phyloP scores from a whole-genome alignment of 2,113 vertebrate genomes.

The Phasianus colchicus region DNA sequence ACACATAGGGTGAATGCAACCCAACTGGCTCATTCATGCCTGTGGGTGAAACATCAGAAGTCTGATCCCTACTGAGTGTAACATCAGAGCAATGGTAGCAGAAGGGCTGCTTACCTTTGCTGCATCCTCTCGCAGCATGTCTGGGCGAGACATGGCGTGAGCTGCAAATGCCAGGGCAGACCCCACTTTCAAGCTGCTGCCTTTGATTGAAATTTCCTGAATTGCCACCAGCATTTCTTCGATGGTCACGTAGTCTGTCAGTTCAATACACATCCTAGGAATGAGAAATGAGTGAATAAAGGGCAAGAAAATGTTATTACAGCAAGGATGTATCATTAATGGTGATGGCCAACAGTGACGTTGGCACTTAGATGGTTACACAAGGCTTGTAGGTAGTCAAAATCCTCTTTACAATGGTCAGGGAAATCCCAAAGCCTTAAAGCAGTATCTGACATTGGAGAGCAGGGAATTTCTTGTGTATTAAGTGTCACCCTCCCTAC shows the following conservation, averaged over 20 bases:
- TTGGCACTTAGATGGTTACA: background rate
- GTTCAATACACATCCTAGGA: conserved; percentile 83
- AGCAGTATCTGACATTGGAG: background rate
- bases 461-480: fast-evolving
- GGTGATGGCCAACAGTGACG: fast-evolving
- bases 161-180: conserved; percentile 81
- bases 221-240: conserved; percentile 79
- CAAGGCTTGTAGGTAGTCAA: background rate
- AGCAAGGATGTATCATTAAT: background rate
- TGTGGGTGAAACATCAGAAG: background rate
- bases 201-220: conserved; percentile 76
- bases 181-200: conserved; percentile 79
- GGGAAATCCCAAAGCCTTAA: background rate
- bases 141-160: conserved; percentile 74
- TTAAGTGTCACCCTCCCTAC: background rate
- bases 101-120: conserved; percentile 79
- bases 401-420: background rate
- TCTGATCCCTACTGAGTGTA: background rate
- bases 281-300: background rate
- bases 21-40: background rate
- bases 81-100: too few relatives aligned
- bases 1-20: background rate
- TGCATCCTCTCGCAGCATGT: conserved; percentile 74
- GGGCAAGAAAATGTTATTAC: background rate
- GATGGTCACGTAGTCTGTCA: conserved; percentile 81